Conservation (phyloP, 2,113 vertebrate genomes). For the Grammomys surdaster region DNA sequence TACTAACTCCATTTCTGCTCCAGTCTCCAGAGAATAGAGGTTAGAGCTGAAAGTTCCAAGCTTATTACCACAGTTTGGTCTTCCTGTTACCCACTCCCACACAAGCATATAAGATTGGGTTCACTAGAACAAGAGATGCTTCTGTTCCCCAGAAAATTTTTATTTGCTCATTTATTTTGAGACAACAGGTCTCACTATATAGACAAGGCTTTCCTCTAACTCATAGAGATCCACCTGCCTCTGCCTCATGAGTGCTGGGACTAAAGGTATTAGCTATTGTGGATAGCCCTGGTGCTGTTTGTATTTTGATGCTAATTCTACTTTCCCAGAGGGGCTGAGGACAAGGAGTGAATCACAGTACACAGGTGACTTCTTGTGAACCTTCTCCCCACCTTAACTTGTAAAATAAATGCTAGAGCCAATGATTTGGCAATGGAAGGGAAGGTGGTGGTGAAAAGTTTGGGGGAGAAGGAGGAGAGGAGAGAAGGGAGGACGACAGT, state of each 20-base stretch:
- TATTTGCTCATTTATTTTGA: background rate
- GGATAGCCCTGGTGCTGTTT: no score
- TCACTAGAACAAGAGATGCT: background rate
- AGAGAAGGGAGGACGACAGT: no score
- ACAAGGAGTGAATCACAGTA: no score
- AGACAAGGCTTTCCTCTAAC: background rate
- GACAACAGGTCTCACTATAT: background rate
- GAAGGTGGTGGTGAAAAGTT: no score
- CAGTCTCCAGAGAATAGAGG: background rate
- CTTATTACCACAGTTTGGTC: background rate
- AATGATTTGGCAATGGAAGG: no score
- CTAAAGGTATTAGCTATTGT: background rate
- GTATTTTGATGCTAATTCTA: no score
- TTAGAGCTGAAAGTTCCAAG: background rate
- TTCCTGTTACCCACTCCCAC: background rate
- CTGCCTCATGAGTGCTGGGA: background rate
- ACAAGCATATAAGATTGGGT: background rate
- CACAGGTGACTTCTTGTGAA: no score
- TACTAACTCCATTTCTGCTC: background rate
- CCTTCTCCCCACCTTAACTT: no score
- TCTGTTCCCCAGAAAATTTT: background rate
- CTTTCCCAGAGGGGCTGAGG: no score
- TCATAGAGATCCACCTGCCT: background rate
- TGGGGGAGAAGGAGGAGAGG: no score
- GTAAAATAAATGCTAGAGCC: no score